Base-by-base conservation (phyloP, 2,797 vertebrate genomes). In the Xiphorhynchus erythropygius region DNA sequence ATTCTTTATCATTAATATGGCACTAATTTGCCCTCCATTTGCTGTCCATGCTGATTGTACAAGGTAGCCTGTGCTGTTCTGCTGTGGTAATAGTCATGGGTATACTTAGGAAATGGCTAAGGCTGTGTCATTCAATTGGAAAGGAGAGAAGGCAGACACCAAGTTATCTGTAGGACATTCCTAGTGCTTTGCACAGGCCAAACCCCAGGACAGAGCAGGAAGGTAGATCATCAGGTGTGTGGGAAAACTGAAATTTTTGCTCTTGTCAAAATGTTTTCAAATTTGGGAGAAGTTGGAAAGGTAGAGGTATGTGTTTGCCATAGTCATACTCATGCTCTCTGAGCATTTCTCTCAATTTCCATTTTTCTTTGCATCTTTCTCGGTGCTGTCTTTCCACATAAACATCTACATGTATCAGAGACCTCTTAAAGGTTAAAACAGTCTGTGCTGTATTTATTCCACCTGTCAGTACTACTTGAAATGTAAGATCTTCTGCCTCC, bases 361-460 rank as follows among this genome's bases (percentile, higher is more conserved):
- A 35, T 42, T 91, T 63, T 47, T 53, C 33, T 75, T 81, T 74
- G 16, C 12, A 41, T 91, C 10, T 60, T n/a, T 25, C 33, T 84
- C 28, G 81, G 52, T 50, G 18, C 35, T 77, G 19, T 49, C 35
- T 75, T 88, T 89, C 46, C 71, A 60, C 41, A 64, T 73, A 69
- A 93, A 65, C 18, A 62, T 42, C 39, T 65, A 41, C 17, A 11
- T 65, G 52, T 28, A 32, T 76, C 74, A 93, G 77, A 73, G 23
- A 73, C 16, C 50, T 73, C 33, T 88, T 78, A 90, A 89, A 95
- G 42, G 74, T 88, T 95, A 90, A 82, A 90, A 52, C 14, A 75
- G 14, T 50, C 39, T 80, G 16, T 52, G 46, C 11, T 75, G 18
- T 77, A 22, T 94, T 88, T 90, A 71, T 93, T 73, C 42, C 10